Percentiles rank a stretch among this genome's conserved stretches.
Evolutionary conservation across 2,888 invertebrate genomes (phyloP).

Genomic region (Cephus pygmeus): DNA sequence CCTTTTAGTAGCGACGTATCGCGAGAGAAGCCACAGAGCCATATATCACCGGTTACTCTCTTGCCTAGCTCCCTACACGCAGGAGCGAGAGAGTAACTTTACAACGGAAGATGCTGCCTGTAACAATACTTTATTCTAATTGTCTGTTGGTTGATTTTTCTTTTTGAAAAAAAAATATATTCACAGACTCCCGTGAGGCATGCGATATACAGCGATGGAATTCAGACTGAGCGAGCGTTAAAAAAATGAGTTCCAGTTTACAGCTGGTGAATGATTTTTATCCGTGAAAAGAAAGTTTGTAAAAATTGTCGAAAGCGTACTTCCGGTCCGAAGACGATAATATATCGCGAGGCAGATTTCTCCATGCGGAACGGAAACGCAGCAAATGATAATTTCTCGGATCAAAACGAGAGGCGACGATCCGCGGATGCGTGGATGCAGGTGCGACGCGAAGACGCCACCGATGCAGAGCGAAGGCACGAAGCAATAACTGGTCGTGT

Average conservation of each 20-base stretch:
- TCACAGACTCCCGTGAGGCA: neutral
- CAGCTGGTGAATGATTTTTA: neutral
- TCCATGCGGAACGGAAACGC: neutral
- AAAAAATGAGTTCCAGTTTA: neutral
- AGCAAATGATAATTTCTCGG: neutral
- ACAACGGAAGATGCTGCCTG: constrained; percentile 31
- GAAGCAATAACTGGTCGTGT: constrained; percentile 58
- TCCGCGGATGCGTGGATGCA: neutral
- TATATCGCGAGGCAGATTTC: neutral
- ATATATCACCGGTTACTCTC: constrained; percentile 52
- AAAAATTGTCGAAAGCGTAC: neutral
- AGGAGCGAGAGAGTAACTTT: constrained; percentile 42
- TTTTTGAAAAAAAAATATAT: too few relatives aligned
- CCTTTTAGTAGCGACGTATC: constrained; percentile 63
- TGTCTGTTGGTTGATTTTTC: neutral
- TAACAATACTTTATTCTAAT: constrained; percentile 3
- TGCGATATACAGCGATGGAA: neutral
- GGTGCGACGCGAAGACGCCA: neutral
- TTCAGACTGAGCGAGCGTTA: neutral
- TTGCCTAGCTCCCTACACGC: constrained; percentile 16
- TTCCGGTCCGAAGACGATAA: neutral
- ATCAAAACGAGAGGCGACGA: neutral
- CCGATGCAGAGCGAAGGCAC: constrained; percentile 41
- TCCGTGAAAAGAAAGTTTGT: neutral
- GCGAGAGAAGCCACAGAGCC: constrained; percentile 56